A percentile compares a stretch with the other conserved stretches of the same genome.
phyloP scores from a whole-genome alignment of 2,113 vertebrate genomes.

The Sylvia atricapilla region DNA sequence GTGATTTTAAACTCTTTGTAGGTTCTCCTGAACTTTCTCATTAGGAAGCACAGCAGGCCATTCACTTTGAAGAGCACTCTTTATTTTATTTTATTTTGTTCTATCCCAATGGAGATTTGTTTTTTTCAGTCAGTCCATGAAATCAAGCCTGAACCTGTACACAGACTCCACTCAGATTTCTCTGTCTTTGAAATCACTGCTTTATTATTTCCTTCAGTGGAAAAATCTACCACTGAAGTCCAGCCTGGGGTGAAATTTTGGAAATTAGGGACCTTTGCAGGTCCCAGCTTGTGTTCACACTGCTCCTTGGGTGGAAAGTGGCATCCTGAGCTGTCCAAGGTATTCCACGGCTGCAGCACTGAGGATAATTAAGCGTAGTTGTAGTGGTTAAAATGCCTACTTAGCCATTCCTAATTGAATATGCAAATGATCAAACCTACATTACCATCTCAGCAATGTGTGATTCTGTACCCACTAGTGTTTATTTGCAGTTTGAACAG shows the following conservation, averaged over 20 bases:
- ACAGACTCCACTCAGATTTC: background rate
- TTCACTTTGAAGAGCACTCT: background rate
- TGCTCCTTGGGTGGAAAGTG: background rate
- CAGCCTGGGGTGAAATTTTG: background rate
- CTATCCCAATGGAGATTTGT: background rate
- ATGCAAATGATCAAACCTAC: slow-evolving; percentile 42
- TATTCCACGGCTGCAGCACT: background rate
- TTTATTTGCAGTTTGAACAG: slow-evolving; percentile 64
- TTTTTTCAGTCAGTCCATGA: background rate
- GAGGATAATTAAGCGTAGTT: background rate
- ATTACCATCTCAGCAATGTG: slow-evolving; percentile 43
- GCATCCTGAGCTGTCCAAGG: slow-evolving; percentile 4
- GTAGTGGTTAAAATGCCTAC: background rate
- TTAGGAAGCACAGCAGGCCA: background rate
- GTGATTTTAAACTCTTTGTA: background rate
- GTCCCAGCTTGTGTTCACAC: background rate
- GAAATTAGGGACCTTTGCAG: background rate
- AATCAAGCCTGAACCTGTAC: background rate
- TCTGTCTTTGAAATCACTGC: background rate
- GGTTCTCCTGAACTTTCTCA: background rate
- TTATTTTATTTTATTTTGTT: background rate
- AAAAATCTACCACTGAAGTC: background rate
- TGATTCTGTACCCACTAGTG: slow-evolving; percentile 42
- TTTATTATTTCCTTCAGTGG: background rate
- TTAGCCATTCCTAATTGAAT: slow-evolving; percentile 36